Percentiles rank a stretch among this genome's conserved stretches.
phyloP scores from a whole-genome alignment of 2,888 invertebrate genomes.

The Tetragnatha montana region DNA sequence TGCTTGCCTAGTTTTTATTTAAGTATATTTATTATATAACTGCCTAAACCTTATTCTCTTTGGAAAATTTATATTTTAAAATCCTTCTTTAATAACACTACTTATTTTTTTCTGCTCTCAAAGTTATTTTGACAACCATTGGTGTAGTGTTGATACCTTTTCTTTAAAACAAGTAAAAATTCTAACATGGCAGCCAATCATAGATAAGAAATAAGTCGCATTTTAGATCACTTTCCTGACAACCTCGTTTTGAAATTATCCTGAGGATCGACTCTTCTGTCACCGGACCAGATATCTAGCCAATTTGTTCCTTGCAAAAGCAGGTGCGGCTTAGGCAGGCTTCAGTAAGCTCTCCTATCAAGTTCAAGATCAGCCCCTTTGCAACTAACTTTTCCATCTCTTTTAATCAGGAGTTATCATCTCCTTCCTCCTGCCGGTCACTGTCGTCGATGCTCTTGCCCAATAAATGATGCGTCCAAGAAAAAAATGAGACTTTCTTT shows the following conservation, averaged over 20 bases:
- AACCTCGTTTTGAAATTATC: not conserved
- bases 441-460: not conserved
- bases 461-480: not conserved
- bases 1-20: too few relatives aligned
- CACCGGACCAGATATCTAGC: not conserved
- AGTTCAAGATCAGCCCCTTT: not conserved
- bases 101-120: too few relatives aligned
- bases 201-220: too few relatives aligned
- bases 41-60: too few relatives aligned
- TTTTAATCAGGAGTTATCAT: not conserved
- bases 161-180: too few relatives aligned
- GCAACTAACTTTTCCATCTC: not conserved
- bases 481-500: constrained; percentile 15
- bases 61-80: too few relatives aligned
- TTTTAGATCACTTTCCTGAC: too few relatives aligned
- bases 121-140: too few relatives aligned
- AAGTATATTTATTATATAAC: too few relatives aligned
- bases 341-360: not conserved
- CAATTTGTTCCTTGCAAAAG: not conserved
- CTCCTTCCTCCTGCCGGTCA: not conserved
- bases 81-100: too few relatives aligned
- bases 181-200: too few relatives aligned
- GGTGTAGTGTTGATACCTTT: too few relatives aligned
- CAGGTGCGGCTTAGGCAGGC: not conserved
- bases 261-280: not conserved